Conservation (phyloP, 2,797 vertebrate species). For the Zalophus californianus region DNA sequence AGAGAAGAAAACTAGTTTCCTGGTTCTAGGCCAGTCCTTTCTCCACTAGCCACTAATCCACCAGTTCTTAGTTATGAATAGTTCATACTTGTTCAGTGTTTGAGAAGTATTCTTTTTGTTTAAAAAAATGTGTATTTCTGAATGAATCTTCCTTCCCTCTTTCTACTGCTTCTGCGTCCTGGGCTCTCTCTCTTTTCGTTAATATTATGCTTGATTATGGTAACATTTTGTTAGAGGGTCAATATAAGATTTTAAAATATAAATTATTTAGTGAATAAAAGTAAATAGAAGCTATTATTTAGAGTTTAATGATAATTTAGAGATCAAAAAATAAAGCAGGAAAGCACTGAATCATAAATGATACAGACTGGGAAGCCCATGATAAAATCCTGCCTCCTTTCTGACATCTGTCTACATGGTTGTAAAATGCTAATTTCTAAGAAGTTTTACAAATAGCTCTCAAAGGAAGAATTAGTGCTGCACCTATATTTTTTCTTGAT, state of each 20-base stretch:
- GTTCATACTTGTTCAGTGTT: background rate
- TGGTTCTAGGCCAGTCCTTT: background rate
- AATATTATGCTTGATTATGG: background rate
- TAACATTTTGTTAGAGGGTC: background rate
- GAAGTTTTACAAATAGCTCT: background rate
- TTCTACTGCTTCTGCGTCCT: background rate
- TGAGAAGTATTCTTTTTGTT: background rate
- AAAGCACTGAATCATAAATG: slow-evolving; percentile 5
- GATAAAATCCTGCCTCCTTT: background rate
- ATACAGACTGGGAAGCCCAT: background rate
- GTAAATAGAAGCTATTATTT: background rate
- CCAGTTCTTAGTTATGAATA: background rate
- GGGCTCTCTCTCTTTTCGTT: background rate
- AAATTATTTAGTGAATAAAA: slow-evolving; percentile 2
- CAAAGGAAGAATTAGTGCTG: background rate
- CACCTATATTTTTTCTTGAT: background rate
- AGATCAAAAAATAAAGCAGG: background rate
- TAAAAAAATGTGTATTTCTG: background rate
- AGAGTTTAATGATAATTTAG: background rate
- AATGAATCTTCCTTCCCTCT: background rate
- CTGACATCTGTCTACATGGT: background rate
- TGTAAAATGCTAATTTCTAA: slow-evolving; percentile 1
- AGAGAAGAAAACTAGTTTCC: background rate
- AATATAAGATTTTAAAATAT: background rate
- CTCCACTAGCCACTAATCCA: background rate